Percentiles rank a stretch among this genome's conserved stretches.
These are phyloP conservation scores for Lycaena phlaeas DNA, from an alignment of 2,888 invertebrate genomes.

Conservation along the genomic window DNA sequence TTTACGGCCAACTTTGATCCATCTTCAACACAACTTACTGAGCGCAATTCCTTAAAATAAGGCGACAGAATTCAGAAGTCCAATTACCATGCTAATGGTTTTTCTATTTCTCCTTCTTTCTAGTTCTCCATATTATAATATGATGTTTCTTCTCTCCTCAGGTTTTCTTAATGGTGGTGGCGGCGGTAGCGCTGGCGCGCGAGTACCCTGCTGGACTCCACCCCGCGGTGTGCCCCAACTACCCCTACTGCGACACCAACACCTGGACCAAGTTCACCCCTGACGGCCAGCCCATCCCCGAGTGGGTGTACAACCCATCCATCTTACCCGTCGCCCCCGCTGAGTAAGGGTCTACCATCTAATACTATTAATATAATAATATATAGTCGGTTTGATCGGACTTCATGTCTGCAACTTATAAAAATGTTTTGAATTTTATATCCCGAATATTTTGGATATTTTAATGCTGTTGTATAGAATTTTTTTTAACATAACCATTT, in stretches of 20 bases:
- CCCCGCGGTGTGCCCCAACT: conserved; percentile 74
- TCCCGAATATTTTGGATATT: no score
- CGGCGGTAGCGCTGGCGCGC: conserved; percentile 52
- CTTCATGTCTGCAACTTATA: no score
- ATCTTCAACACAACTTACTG: no score
- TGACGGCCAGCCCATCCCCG: conserved; percentile 56
- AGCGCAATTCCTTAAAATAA: no score
- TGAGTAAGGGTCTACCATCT: conserved; percentile 28
- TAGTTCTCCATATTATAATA: neutral
- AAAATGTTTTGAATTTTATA: no score
- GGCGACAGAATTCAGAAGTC: no score
- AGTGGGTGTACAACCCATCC: conserved; percentile 53
- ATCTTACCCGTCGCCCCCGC: conserved; percentile 39
- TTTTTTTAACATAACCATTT: no score
- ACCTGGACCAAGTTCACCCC: conserved; percentile 57
- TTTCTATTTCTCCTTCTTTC: neutral
- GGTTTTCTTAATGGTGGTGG: conserved; percentile 57
- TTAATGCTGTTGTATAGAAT: no score
- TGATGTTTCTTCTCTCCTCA: conserved; percentile 19
- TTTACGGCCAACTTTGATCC: no score
- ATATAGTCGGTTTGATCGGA: no score
- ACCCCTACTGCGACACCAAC: conserved; percentile 65
- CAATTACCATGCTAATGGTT: no score
- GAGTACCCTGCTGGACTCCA: conserved; percentile 73
- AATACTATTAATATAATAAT: no score